These are phyloP conservation scores for Apaloderma vittatum DNA, from an alignment of 2,113 vertebrate genomes.

Conservation along the genomic window DNA sequence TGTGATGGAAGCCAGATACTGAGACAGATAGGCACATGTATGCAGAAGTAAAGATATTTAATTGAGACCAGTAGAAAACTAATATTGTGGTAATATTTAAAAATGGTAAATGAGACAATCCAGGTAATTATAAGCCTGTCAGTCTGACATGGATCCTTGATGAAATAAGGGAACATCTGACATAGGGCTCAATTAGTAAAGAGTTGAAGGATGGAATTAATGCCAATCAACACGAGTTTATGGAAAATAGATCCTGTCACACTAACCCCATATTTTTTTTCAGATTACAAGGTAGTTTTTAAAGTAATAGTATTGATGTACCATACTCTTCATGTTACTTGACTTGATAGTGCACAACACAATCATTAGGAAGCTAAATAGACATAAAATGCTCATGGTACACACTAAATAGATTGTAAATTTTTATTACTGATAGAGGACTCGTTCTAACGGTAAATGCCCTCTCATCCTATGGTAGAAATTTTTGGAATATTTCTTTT, in stretches of 20 bases:
- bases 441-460: not conserved
- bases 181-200: conserved; percentile 37
- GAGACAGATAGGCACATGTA: not conserved
- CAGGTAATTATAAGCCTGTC: conserved; percentile 66
- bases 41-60: conserved; percentile 31
- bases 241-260: conserved; percentile 69
- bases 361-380: conserved; percentile 24
- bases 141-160: conserved; percentile 29
- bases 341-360: not conserved
- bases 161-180: conserved; percentile 58
- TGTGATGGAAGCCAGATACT: not conserved
- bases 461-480: not conserved
- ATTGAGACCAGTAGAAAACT: conserved; percentile 53
- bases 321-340: not conserved
- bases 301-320: conserved; percentile 22
- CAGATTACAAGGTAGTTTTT: conserved; percentile 18
- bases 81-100: conserved; percentile 62
- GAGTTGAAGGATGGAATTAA: conserved; percentile 61
- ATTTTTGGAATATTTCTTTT: conserved; percentile 11
- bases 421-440: not conserved
- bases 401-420: not conserved
- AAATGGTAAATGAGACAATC: conserved; percentile 54
- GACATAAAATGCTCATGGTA: not conserved
- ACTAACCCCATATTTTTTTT: conserved; percentile 32
- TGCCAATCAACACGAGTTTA: conserved; percentile 65